phyloP scores from a whole-genome alignment of 1,140 invertebrate genomes.

The Caenorhabditis briggsae region DNA sequence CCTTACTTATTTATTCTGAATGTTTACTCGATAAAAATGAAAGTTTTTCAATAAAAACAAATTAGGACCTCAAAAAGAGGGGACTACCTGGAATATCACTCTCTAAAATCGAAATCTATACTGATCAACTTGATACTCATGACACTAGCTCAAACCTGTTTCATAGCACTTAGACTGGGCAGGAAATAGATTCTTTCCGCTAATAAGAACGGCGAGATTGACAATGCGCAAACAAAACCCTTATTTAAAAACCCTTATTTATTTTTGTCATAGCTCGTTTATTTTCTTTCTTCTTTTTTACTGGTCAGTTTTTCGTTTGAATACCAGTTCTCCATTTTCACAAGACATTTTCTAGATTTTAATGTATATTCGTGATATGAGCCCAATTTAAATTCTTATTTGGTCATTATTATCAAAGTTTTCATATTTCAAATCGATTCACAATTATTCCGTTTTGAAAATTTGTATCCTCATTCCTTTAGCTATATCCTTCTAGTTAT shows the following conservation, averaged over 20 bases:
- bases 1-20: too few relatives aligned
- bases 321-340: not conserved
- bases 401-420: too few relatives aligned
- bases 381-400: too few relatives aligned
- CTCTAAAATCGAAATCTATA: too few relatives aligned
- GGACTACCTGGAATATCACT: too few relatives aligned
- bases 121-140: not conserved
- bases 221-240: slow-evolving; percentile 32
- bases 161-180: not conserved
- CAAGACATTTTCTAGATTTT: not conserved
- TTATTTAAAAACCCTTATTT: not conserved
- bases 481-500: not conserved
- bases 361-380: too few relatives aligned
- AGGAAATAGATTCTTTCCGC: not conserved
- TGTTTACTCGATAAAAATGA: too few relatives aligned
- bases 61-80: too few relatives aligned
- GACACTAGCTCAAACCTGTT: not conserved
- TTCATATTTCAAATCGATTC: too few relatives aligned
- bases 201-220: not conserved
- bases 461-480: too few relatives aligned
- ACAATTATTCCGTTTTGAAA: too few relatives aligned
- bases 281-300: slow-evolving; percentile 18
- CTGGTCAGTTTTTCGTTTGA: slow-evolving; percentile 11
- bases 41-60: too few relatives aligned
- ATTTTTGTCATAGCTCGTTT: slow-evolving; percentile 21